A percentile compares a stretch with the other conserved stretches of the same genome.
These are phyloP conservation scores for Corythornis vintsioides DNA, from an alignment of 2,113 vertebrate species.

Conservation along the genomic window DNA sequence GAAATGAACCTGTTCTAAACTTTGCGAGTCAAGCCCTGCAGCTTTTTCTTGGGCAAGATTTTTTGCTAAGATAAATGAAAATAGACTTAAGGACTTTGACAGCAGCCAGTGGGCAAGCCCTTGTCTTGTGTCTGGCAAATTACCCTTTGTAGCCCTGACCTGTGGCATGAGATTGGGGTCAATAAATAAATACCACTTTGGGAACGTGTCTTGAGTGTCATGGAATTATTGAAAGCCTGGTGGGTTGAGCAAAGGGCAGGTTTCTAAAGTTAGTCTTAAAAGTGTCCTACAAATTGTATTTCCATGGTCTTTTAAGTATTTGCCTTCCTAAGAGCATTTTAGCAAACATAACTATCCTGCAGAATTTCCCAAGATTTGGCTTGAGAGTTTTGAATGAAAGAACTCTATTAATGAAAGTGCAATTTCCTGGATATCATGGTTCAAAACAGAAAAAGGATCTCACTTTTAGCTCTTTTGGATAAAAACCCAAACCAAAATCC, in stretches of 20 bases:
- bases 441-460: not conserved
- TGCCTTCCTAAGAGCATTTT: not conserved
- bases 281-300: not conserved
- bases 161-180: not conserved
- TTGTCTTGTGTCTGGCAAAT: not conserved
- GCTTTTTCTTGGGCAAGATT: not conserved
- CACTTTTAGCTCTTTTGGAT: not conserved
- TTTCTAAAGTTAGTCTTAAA: not conserved
- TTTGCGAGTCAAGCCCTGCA: not conserved
- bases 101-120: not conserved
- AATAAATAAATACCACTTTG: slow-evolving; percentile 10
- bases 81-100: not conserved
- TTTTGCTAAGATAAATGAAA: not conserved
- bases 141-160: not conserved
- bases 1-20: slow-evolving; percentile 27
- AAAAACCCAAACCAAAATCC: not conserved
- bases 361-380: not conserved
- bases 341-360: not conserved
- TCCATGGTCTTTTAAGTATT: not conserved
- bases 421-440: fast-evolving
- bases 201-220: not conserved
- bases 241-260: not conserved
- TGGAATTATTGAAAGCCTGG: slow-evolving; percentile 13
- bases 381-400: not conserved
- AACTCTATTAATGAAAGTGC: fast-evolving